Base-by-base conservation (phyloP, 2,797 vertebrate genomes). In the Xiphorhynchus erythropygius region DNA sequence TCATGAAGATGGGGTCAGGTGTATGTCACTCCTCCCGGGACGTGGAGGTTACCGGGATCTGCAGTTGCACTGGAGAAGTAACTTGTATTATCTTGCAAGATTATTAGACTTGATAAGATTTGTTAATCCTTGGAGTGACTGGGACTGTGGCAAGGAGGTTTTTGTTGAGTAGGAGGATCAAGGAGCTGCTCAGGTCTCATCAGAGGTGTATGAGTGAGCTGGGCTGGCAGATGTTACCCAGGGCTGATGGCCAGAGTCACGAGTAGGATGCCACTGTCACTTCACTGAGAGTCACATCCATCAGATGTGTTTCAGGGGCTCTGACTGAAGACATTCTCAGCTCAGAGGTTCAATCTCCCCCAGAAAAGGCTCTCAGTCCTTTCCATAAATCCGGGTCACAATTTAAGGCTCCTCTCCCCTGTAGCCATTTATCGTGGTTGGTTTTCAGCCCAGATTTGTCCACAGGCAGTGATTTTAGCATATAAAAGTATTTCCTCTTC, bases 371-470 rank as follows among this genome's bases (percentile, higher is more conserved):
- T 80, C 77, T 70, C 46, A 22, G 74, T 68, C 28, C 28, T 91
- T 96, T 90, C 74, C 68, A 83, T 84, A 84, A 89, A 87, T 80
- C 33, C 1, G 0, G 46, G 76, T 90, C 33, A 50, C 0, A 2
- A 64, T 86, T 92, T 90, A 84, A 90, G 65, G 42, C 63, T 91
- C 44, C 24, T 94, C 33, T 84, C 27, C 73, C 59, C 56, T 84
- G 53, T 67, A 94, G 42, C 80, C 70, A 53, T 95, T 90, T 93
- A 47, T 82, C 56, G 67, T 70, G 81, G 13, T 79, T 94, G 87
- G 77, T 94, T 83, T 93, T 76, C 88, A 87, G 93, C 85, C 93
- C 89, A 93, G 83, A 80, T 74, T 87, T 91, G 70, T 93, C 91
- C 44, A 84, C 70, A 74, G 93, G 80, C 77, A 2, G 67, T 88